Evolutionary conservation across 2,888 invertebrate genomes (phyloP).

Genomic region (Sipha maydis): DNA sequence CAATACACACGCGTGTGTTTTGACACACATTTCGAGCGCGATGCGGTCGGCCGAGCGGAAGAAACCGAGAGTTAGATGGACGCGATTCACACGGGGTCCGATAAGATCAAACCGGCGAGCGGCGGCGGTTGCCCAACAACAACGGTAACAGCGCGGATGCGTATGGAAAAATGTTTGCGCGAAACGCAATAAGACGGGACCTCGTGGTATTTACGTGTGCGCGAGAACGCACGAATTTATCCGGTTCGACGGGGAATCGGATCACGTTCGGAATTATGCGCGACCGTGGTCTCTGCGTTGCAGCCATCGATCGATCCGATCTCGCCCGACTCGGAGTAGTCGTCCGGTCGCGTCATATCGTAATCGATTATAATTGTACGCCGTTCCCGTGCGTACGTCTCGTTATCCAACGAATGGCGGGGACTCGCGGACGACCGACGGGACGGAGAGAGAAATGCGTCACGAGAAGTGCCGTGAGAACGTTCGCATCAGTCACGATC

Average conservation of each 20-base stretch:
- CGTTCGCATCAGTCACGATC: slow-evolving; percentile 44
- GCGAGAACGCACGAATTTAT: too few species aligned
- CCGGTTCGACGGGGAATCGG: too few species aligned
- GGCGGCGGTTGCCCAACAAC: not conserved
- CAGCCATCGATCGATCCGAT: too few species aligned
- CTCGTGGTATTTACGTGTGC: too few species aligned
- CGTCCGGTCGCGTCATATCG: not conserved
- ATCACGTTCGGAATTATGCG: too few species aligned
- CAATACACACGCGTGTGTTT: not conserved
- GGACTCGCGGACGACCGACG: not conserved
- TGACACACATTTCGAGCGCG: not conserved
- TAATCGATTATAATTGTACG: not conserved
- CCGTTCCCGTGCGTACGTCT: not conserved
- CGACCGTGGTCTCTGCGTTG: too few species aligned
- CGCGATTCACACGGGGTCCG: not conserved
- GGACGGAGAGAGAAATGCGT: not conserved
- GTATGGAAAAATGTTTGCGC: too few species aligned
- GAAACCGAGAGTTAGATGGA: not conserved
- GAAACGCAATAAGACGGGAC: too few species aligned
- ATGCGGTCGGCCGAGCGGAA: not conserved
- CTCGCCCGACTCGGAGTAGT: too few species aligned
- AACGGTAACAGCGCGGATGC: too few species aligned
- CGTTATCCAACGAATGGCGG: not conserved
- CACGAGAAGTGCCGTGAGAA: slow-evolving; percentile 57
- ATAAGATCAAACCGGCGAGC: not conserved